These are phyloP conservation scores for Xiphophorus hellerii DNA, from an alignment of 2,113 vertebrate species.

Conservation along the genomic window DNA sequence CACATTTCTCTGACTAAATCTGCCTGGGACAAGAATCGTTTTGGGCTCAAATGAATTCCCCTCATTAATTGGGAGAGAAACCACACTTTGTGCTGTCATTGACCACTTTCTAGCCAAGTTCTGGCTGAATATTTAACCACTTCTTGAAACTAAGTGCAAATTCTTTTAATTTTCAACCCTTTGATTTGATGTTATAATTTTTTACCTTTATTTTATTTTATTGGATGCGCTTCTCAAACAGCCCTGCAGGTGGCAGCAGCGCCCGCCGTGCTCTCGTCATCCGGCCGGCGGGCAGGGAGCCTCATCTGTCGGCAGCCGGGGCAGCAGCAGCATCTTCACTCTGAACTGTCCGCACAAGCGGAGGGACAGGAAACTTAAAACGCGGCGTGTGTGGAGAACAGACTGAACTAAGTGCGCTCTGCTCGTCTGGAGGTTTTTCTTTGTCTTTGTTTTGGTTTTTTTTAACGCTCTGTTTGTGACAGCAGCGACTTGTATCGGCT, in stretches of 20 bases:
- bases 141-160: neutral
- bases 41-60: too few relatives aligned
- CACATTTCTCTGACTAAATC: neutral
- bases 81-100: neutral
- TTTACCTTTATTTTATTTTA: too few relatives aligned
- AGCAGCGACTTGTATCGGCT: neutral
- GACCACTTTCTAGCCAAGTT: neutral
- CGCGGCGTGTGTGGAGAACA: neutral
- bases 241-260: conserved; percentile 55
- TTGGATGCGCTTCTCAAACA: conserved; percentile 24
- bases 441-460: neutral
- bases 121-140: neutral
- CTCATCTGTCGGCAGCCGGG: neutral
- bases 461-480: neutral
- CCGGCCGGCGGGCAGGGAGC: neutral
- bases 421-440: neutral
- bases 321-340: conserved; percentile 30
- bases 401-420: neutral
- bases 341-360: conserved; percentile 19
- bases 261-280: neutral
- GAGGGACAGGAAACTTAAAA: conserved; percentile 37
- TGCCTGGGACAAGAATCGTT: neutral
- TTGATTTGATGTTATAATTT: neutral
- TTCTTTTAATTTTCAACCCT: neutral
- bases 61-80: neutral